Conservation (phyloP, 2,113 vertebrate species). For the Petrocephalus microphthalmus region DNA sequence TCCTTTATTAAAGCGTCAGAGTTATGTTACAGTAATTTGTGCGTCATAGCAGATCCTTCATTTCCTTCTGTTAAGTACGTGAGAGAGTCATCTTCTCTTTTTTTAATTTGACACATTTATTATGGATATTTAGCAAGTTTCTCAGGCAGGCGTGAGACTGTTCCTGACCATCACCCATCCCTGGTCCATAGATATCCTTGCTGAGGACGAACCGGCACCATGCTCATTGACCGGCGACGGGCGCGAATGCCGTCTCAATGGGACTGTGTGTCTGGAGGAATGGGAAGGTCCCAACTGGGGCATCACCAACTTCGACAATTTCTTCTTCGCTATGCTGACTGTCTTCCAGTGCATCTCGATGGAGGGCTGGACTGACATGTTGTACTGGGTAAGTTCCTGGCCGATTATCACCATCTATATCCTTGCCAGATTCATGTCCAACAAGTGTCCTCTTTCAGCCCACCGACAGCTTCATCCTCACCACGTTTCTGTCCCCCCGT, state of each 20-base stretch:
- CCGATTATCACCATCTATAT: neutral
- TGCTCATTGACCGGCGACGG: conserved; percentile 92
- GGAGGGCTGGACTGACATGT: conserved; percentile 97
- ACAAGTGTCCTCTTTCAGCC: neutral
- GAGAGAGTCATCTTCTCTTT: neutral
- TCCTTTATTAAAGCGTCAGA: neutral
- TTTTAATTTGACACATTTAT: neutral
- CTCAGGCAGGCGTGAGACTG: neutral
- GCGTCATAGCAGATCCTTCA: neutral
- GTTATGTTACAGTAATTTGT: neutral
- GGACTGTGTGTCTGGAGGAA: conserved; percentile 79
- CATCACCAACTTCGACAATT: conserved; percentile 99
- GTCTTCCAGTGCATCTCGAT: conserved; percentile 99
- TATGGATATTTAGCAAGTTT: neutral
- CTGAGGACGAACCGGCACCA: conserved; percentile 86
- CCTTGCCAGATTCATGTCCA: neutral
- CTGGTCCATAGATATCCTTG: conserved; percentile 65
- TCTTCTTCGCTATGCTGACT: conserved; percentile 95
- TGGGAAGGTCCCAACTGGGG: conserved; percentile 96
- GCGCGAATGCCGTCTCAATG: conserved; percentile 79
- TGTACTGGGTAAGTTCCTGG: conserved; percentile 80
- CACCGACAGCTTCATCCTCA: neutral
- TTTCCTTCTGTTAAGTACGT: neutral
- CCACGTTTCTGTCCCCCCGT: neutral
- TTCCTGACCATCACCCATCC: neutral